Percentiles rank a stretch among this genome's conserved stretches.
Evolutionary conservation across 2,888 invertebrate genomes (phyloP).

Genomic region (Polydrusus cervinus): DNA sequence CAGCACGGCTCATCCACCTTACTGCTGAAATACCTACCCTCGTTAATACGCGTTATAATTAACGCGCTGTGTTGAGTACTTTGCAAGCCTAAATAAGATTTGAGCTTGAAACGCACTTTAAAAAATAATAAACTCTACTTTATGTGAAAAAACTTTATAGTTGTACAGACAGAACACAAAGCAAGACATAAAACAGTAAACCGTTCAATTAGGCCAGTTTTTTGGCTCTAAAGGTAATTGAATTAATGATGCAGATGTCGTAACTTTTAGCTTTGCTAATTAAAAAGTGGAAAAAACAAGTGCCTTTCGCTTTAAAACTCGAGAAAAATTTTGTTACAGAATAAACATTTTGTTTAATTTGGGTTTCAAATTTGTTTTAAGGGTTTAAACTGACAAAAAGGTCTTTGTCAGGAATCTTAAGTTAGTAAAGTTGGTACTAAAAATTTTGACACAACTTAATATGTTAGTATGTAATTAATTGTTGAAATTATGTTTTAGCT

Average conservation of each 20-base stretch:
- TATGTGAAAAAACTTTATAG: too few species aligned
- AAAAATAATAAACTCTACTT: too few species aligned
- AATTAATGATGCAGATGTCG: conserved; percentile 44
- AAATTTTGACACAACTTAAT: too few species aligned
- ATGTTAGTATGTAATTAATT: too few species aligned
- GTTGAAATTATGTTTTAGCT: too few species aligned
- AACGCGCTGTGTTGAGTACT: too few species aligned
- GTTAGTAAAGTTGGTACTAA: too few species aligned
- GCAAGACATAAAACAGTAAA: conserved; percentile 35
- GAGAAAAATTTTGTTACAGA: conserved; percentile 24
- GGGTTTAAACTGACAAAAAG: background rate
- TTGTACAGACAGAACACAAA: conserved; percentile 28
- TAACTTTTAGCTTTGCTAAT: conserved; percentile 45
- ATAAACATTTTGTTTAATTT: conserved; percentile 33
- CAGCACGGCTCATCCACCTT: background rate
- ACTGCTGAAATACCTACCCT: too few species aligned
- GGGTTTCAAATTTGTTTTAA: conserved; percentile 16
- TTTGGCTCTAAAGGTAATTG: conserved; percentile 33
- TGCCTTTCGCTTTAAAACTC: conserved; percentile 23
- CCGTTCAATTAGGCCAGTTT: conserved; percentile 34
- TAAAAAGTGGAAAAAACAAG: conserved; percentile 34
- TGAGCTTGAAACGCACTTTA: too few species aligned
- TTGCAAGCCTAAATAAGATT: too few species aligned
- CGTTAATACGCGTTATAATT: too few species aligned
- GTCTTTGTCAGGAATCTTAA: background rate